A percentile compares a stretch with the other conserved stretches of the same genome.
These are phyloP conservation scores for Crotalus adamanteus DNA, from an alignment of 2,797 vertebrate genomes.

Conservation along the genomic window DNA sequence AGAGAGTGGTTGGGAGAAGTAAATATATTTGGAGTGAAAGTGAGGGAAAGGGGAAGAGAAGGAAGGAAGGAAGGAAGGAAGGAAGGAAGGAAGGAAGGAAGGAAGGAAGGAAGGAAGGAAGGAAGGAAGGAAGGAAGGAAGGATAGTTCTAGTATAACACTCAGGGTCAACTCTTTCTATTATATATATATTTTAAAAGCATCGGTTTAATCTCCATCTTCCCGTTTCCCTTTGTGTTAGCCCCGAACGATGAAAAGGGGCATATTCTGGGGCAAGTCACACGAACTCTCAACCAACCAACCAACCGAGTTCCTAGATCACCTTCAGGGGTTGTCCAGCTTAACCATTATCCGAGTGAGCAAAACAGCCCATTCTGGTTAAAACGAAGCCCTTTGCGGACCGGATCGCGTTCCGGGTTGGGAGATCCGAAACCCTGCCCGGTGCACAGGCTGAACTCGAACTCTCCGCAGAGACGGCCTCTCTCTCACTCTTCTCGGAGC, in stretches of 20 bases:
- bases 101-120: background rate
- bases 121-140: background rate
- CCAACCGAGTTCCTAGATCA: slow-evolving; percentile 74
- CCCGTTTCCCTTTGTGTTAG: slow-evolving; percentile 35
- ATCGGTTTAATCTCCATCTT: slow-evolving; percentile 57
- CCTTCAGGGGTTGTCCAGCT: slow-evolving; percentile 65
- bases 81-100: background rate
- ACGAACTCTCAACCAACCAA: slow-evolving; percentile 72
- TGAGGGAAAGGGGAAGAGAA: background rate
- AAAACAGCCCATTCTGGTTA: slow-evolving; percentile 62
- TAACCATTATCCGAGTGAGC: slow-evolving; percentile 69
- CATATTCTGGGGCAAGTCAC: slow-evolving; percentile 61
- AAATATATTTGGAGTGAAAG: slow-evolving; percentile 36
- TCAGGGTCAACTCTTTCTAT: slow-evolving; percentile 42
- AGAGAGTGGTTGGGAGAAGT: background rate
- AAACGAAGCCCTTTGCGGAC: slow-evolving; percentile 54
- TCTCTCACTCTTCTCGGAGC: too few species aligned
- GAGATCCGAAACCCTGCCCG: background rate
- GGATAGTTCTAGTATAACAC: background rate
- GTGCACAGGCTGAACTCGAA: background rate
- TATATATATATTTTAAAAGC: slow-evolving; percentile 47
- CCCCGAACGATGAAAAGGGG: slow-evolving; percentile 46
- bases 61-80: too few species aligned
- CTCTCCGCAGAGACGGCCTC: background rate
- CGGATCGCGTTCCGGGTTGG: slow-evolving; percentile 43